Conservation (phyloP, 2,797 vertebrate genomes). For the Sternotherus odoratus region DNA sequence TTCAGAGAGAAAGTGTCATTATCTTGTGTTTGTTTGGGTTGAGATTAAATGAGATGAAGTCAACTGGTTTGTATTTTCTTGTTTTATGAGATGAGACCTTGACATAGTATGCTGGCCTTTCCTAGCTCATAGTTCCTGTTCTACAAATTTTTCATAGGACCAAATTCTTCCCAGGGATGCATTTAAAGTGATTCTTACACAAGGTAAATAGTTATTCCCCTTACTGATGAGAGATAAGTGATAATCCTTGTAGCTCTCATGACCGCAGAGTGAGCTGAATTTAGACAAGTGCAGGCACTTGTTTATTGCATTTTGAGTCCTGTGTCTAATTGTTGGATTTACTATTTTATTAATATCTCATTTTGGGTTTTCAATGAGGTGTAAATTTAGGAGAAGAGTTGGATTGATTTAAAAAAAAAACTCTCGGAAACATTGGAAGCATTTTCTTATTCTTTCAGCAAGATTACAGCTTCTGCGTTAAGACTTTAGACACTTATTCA, state of each 20-base stretch:
- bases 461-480: too few species aligned
- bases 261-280: background rate
- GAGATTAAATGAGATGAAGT: background rate
- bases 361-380: conserved; percentile 25
- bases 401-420: background rate
- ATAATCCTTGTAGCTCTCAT: background rate
- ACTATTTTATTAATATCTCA: conserved; percentile 38
- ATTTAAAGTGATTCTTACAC: background rate
- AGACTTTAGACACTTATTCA: too few species aligned
- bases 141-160: background rate
- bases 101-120: background rate
- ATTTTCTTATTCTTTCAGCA: too few species aligned
- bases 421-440: too few species aligned
- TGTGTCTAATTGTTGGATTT: conserved; percentile 35
- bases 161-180: background rate
- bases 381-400: conserved; percentile 45
- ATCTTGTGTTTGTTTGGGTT: background rate
- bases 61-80: background rate
- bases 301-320: background rate
- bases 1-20: fast-evolving
- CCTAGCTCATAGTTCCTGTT: background rate
- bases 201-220: background rate
- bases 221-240: fast-evolving
- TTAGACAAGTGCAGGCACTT: background rate
- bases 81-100: background rate